These are phyloP conservation scores for Vultur gryphus DNA, from an alignment of 2,797 vertebrate genomes.

Conservation along the genomic window DNA sequence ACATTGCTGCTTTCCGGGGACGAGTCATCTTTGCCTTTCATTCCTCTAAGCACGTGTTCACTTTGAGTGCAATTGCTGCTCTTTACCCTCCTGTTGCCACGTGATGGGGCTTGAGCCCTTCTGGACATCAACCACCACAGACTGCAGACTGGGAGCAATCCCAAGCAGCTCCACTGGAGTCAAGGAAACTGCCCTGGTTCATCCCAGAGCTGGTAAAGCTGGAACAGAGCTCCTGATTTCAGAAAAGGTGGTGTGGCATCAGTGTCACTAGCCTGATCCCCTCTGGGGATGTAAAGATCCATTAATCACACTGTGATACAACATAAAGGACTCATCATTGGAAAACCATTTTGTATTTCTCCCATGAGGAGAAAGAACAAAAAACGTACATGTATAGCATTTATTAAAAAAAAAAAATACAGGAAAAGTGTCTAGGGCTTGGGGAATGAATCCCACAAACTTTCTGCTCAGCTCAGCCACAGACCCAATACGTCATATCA, in stretches of 20 bases:
- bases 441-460: neutral
- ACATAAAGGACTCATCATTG: neutral
- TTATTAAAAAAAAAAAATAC: neutral
- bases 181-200: neutral
- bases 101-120: neutral
- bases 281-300: neutral
- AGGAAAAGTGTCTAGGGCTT: neutral
- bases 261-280: neutral
- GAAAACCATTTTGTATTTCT: neutral
- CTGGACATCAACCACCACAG: neutral
- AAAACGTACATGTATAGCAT: neutral
- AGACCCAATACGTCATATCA: neutral
- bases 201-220: neutral
- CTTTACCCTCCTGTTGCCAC: neutral
- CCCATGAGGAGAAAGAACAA: neutral
- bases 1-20: neutral
- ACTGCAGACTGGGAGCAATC: neutral
- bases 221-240: neutral
- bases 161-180: neutral
- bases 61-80: neutral
- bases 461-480: neutral
- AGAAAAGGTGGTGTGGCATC: neutral
- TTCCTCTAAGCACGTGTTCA: neutral
- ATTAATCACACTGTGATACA: neutral
- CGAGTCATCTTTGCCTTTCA: neutral